Evolutionary conservation across 2,888 invertebrate genomes (phyloP), one percentile per base, ranked within the genome.

Genomic region (Protonemura montana): DNA sequence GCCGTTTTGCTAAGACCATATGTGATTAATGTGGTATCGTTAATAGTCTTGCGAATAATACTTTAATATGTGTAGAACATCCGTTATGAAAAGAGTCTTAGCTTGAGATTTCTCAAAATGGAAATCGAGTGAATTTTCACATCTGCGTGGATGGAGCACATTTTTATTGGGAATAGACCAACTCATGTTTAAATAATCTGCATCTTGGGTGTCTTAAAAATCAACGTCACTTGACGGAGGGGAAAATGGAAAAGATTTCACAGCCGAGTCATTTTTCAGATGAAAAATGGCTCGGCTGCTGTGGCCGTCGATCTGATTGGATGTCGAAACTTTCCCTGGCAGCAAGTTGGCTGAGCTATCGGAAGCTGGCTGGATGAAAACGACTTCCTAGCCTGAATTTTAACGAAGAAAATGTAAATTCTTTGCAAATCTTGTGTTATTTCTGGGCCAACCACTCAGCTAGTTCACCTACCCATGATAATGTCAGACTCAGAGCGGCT

Each of bases 131-230:
- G 59, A 2, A 7, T 59, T 59, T 21, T 59, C 16, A 10, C 59
- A 59, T 59, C 59, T n/a, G 59, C 59, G 59, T 6, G 10, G 21
- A 59, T 59, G 59, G 16, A 59, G 59, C 59, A 59, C 59, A 21
- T 21, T 59, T 59, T 59, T 59, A 59, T 59, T 59, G 59, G 21
- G 21, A 59, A 10, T 59, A 59, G 59, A 59, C 59, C 59, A 59
- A 59, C 59, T 59, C 59, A 59, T 59, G 59, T 59, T 59, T 59
- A 59, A 59, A 59, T 59, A 59, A 59, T 59, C 59, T 59, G 59
- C 59, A 59, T 16, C 59, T 59, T 59, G 59, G 59, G 59, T 59
- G 59, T 59, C 59, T 59, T 59, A 59, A 59, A n/a, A 59, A 59
- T 59, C 59, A 59, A 1, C 59, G 59, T 10, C 59, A 21, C 59